These are phyloP conservation scores for Atethmia centrago DNA, from an alignment of 2,888 invertebrate genomes.

Conservation along the genomic window DNA sequence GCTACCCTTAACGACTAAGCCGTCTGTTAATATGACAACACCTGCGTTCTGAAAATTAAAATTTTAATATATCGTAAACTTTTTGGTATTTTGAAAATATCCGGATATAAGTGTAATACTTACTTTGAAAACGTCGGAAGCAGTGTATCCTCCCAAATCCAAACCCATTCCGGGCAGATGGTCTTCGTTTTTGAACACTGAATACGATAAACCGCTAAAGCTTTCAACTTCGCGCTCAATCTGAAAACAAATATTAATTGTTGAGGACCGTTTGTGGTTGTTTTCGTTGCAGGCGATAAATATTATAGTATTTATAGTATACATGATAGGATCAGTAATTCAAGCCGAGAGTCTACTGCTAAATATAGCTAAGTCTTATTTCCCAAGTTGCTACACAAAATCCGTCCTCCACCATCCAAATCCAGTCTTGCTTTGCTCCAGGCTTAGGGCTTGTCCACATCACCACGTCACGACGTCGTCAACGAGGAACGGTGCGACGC, in stretches of 20 bases:
- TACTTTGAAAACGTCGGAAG: slow-evolving; percentile 85
- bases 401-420: too few relatives aligned
- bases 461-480: too few relatives aligned
- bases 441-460: too few relatives aligned
- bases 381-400: too few relatives aligned
- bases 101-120: slow-evolving; percentile 32
- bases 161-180: slow-evolving; percentile 81
- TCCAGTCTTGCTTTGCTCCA: too few relatives aligned
- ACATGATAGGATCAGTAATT: too few relatives aligned
- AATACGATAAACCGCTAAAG: slow-evolving; percentile 83
- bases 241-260: slow-evolving; percentile 65
- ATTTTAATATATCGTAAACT: neutral
- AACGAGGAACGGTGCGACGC: too few relatives aligned
- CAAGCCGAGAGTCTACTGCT: too few relatives aligned
- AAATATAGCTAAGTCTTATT: too few relatives aligned
- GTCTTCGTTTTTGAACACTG: slow-evolving; percentile 85
- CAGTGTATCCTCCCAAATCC: slow-evolving; percentile 82
- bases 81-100: too few relatives aligned
- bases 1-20: slow-evolving; percentile 91
- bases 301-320: too few relatives aligned
- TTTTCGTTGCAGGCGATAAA: too few relatives aligned
- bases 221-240: slow-evolving; percentile 88
- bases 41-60: slow-evolving; percentile 93
- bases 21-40: slow-evolving; percentile 94
- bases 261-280: neutral